Percentiles rank a stretch among this genome's conserved stretches.
Conservation (phyloP, 2,113 vertebrate genomes). For the Hystrix brachyura region DNA sequence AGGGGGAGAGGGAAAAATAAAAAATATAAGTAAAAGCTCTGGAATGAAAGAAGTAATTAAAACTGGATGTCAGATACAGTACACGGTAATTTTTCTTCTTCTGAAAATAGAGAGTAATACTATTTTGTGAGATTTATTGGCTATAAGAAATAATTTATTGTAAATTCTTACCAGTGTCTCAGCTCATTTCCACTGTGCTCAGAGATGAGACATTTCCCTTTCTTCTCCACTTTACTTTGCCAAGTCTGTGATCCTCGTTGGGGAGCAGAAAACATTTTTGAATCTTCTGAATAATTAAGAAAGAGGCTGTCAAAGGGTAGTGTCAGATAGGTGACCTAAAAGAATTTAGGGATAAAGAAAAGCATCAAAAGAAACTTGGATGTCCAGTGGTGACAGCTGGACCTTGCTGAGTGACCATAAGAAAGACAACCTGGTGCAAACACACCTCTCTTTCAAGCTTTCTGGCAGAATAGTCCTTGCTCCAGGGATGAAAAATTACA, state of each 20-base stretch:
- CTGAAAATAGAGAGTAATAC: neutral
- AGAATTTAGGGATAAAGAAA: neutral
- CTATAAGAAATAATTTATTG: neutral
- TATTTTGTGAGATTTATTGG: neutral
- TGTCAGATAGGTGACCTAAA: neutral
- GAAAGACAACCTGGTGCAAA: neutral
- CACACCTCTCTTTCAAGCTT: rapidly evolving
- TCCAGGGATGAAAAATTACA: neutral
- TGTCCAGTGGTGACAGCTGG: neutral
- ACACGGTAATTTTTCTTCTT: neutral
- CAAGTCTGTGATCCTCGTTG: too few relatives aligned
- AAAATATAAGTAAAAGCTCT: neutral
- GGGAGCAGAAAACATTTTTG: neutral
- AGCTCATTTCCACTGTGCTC: neutral
- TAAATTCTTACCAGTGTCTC: neutral
- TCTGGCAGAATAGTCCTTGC: neutral
- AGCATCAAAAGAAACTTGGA: neutral
- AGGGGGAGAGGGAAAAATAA: neutral
- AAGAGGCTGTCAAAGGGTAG: neutral
- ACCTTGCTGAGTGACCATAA: neutral
- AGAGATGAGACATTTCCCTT: neutral
- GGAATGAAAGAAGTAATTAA: neutral
- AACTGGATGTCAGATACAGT: neutral
- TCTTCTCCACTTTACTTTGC: neutral
- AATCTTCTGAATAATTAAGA: neutral